Evolutionary conservation across 1,140 invertebrate genomes (phyloP).

Genomic region (Ruditapes philippinarum): DNA sequence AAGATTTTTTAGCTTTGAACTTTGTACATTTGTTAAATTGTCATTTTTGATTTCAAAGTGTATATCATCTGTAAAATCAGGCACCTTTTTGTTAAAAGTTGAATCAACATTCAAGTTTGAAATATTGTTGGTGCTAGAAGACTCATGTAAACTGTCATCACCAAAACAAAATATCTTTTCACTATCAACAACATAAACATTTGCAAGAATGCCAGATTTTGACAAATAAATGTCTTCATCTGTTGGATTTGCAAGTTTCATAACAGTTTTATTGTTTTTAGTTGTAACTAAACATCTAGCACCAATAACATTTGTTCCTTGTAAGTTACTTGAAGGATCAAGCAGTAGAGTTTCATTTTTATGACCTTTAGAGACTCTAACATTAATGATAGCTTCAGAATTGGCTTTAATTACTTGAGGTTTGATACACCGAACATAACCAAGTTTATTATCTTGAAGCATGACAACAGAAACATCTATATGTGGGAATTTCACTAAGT

Average conservation of each 20-base stretch:
- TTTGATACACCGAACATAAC: slow-evolving; percentile 45
- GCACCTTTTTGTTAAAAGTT: too few relatives aligned
- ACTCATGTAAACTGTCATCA: not conserved
- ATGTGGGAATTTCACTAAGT: slow-evolving; percentile 16
- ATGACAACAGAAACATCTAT: not conserved
- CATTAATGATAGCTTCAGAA: slow-evolving; percentile 33
- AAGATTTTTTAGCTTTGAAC: slow-evolving; percentile 32
- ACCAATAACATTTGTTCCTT: slow-evolving; percentile 16
- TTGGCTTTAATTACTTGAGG: slow-evolving; percentile 28
- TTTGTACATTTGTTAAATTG: slow-evolving; percentile 49
- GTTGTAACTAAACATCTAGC: slow-evolving; percentile 54
- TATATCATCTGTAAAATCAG: not conserved
- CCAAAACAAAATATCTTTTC: not conserved
- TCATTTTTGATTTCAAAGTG: slow-evolving; percentile 48
- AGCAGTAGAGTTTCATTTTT: slow-evolving; percentile 49
- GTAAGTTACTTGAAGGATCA: slow-evolving; percentile 52
- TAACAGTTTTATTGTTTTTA: not conserved
- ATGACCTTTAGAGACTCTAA: slow-evolving; percentile 33
- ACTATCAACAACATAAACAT: slow-evolving; percentile 2
- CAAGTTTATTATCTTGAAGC: slow-evolving; percentile 38
- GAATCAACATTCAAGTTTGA: not conserved
- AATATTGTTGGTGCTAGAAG: not conserved
- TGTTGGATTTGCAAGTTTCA: slow-evolving; percentile 64
- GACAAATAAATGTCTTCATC: not conserved
- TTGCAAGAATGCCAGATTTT: not conserved